A percentile compares a stretch with the other conserved stretches of the same genome.
Evolutionary conservation across 1,140 invertebrate genomes (phyloP).

Genomic region (Drosophila melanica): DNA sequence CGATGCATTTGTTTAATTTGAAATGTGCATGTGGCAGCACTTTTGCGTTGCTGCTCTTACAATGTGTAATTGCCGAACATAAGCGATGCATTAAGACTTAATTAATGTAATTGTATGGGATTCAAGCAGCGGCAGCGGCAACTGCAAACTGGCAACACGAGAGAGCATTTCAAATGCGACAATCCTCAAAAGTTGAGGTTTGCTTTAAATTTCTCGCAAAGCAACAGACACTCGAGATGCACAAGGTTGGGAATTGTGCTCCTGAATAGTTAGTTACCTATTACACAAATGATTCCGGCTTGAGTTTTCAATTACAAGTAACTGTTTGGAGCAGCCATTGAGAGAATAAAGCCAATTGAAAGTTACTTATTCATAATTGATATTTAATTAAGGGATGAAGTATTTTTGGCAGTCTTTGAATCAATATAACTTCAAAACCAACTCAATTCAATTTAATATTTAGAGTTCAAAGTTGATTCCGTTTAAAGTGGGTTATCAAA

Average conservation of each 20-base stretch:
- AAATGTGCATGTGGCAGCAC: slow-evolving; percentile 73
- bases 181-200: slow-evolving; percentile 36
- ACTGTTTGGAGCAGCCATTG: slow-evolving; percentile 6
- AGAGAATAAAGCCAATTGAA: slow-evolving; percentile 10
- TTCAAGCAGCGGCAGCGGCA: slow-evolving; percentile 19
- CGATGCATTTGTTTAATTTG: slow-evolving; percentile 75
- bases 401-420: not conserved
- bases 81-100: slow-evolving; percentile 54
- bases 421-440: not conserved
- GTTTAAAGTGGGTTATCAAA: no score
- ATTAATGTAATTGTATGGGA: slow-evolving; percentile 55
- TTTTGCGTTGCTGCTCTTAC: slow-evolving; percentile 14
- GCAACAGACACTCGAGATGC: slow-evolving; percentile 10
- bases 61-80: slow-evolving; percentile 44
- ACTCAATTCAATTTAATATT: not conserved
- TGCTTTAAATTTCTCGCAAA: slow-evolving; percentile 19
- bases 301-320: slow-evolving; percentile 5
- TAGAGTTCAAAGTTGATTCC: not conserved
- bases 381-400: not conserved
- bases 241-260: slow-evolving; percentile 21
- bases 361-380: not conserved
- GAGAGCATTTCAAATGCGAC: slow-evolving; percentile 25
- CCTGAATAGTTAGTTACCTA: slow-evolving; percentile 1
- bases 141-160: not conserved
- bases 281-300: slow-evolving; percentile 14